These are phyloP conservation scores for Rhombomys opimus DNA, from an alignment of 2,113 vertebrate genomes.

Conservation along the genomic window DNA sequence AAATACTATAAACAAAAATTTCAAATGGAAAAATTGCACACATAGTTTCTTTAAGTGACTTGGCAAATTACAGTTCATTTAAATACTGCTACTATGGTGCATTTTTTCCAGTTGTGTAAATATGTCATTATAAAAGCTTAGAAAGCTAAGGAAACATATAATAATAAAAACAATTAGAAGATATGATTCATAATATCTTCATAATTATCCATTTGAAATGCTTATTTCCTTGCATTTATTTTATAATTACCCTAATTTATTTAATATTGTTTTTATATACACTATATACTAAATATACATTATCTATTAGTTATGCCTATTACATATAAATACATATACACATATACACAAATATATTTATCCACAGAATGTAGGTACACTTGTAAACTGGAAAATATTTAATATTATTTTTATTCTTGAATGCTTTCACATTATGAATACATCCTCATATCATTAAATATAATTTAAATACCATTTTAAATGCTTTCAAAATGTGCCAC, in stretches of 20 bases:
- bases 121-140: neutral
- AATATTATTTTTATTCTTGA: neutral
- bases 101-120: neutral
- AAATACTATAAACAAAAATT: neutral
- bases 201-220: neutral
- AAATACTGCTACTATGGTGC: neutral
- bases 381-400: neutral
- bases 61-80: neutral
- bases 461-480: neutral
- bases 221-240: neutral
- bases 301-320: neutral
- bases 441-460: neutral
- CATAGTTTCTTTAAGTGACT: neutral
- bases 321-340: neutral
- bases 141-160: neutral
- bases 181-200: neutral
- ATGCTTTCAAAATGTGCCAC: neutral
- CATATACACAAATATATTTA: neutral
- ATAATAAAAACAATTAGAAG: neutral
- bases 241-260: neutral
- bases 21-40: neutral
- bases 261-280: neutral
- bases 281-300: neutral
- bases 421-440: conserved; percentile 13
- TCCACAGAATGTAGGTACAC: neutral